These are phyloP conservation scores for Hydrozoanthus gracilis DNA, from an alignment of 92 coral and sea anemone genomes.

Conservation along the genomic window DNA sequence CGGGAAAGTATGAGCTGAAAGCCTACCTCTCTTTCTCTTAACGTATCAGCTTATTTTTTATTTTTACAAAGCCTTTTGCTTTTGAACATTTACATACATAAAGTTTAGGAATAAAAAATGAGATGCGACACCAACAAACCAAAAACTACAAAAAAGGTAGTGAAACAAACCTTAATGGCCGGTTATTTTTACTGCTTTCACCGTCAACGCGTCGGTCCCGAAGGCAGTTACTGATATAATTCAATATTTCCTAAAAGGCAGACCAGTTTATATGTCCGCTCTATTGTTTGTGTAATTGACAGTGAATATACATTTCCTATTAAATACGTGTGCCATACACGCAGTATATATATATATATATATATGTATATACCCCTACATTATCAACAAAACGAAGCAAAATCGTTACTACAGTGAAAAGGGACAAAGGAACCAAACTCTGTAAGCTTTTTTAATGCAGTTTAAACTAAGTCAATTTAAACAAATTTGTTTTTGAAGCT, in stretches of 20 bases:
- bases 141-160: neutral
- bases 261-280: constrained; percentile 31
- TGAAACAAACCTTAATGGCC: neutral
- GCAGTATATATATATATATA: neutral
- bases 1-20: too few relatives aligned
- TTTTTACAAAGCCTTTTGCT: too few relatives aligned
- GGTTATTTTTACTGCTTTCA: neutral
- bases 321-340: constrained; percentile 14
- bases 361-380: neutral
- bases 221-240: constrained; percentile 15
- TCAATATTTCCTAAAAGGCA: constrained; percentile 27
- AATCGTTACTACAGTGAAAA: too few relatives aligned
- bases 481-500: too few relatives aligned
- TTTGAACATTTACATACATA: too few relatives aligned
- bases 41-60: too few relatives aligned
- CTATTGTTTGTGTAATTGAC: constrained; percentile 37
- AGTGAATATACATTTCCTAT: constrained; percentile 21
- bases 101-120: neutral
- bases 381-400: neutral
- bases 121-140: neutral
- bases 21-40: too few relatives aligned
- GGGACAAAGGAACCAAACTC: too few relatives aligned
- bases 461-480: too few relatives aligned
- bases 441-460: too few relatives aligned
- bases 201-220: neutral